Conservation (phyloP, 2,113 vertebrate species). For the Colistium nudipinnis region DNA sequence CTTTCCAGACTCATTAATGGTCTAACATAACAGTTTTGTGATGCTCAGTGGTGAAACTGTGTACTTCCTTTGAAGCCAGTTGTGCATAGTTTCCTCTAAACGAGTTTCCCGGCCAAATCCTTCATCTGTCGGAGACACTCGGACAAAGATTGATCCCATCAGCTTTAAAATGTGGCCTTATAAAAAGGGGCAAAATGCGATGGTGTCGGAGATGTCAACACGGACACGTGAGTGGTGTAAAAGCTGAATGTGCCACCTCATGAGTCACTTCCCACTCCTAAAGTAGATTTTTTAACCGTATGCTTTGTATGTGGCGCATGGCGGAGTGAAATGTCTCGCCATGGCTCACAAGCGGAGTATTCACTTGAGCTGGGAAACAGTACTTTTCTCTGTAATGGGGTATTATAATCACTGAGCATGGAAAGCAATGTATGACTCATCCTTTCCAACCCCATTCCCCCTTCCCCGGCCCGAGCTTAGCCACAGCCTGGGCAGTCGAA, state of each 20-base stretch:
- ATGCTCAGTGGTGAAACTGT: constrained; percentile 40
- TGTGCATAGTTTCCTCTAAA: constrained; percentile 20
- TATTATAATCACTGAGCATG: constrained; percentile 79
- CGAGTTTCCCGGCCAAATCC: constrained; percentile 10
- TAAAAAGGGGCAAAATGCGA: constrained; percentile 22
- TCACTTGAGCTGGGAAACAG: constrained; percentile 70
- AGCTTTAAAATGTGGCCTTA: constrained; percentile 2
- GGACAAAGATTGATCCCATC: constrained; percentile 16
- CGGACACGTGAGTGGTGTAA: constrained; percentile 29
- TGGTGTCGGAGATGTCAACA: constrained; percentile 26
- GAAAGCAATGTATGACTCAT: constrained; percentile 80
- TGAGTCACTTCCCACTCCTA: constrained; percentile 30
- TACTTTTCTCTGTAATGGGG: constrained; percentile 75
- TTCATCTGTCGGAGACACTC: constrained; percentile 10
- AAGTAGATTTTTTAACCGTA: constrained; percentile 37
- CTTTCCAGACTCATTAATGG: constrained; percentile 59
- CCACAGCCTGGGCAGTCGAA: constrained; percentile 67
- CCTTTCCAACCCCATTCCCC: constrained; percentile 75
- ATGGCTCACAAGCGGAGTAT: constrained; percentile 42
- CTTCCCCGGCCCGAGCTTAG: constrained; percentile 51
- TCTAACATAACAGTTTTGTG: constrained; percentile 46
- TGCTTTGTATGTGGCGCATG: constrained; percentile 38
- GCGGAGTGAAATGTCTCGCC: constrained; percentile 45
- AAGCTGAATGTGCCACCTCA: constrained; percentile 26
- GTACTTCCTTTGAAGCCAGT: constrained; percentile 40